Percentiles rank a stretch among this genome's conserved stretches.
These are phyloP conservation scores for Lasius fuliginosus DNA, from an alignment of 2,888 invertebrate genomes.

Conservation along the genomic window DNA sequence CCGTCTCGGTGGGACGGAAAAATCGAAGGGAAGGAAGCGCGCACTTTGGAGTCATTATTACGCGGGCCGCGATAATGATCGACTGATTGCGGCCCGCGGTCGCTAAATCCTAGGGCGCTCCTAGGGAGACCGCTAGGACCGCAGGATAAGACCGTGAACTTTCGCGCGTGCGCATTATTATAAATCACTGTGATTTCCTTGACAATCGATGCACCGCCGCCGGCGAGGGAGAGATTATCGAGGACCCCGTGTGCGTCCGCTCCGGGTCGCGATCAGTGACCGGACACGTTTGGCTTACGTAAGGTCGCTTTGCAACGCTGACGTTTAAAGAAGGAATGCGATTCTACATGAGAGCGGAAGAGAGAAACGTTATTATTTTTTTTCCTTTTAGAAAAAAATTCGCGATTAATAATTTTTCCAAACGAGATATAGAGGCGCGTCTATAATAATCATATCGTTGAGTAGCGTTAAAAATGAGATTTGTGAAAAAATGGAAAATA, in stretches of 20 bases:
- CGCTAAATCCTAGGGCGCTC: slow-evolving; percentile 58
- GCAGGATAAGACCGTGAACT: slow-evolving; percentile 69
- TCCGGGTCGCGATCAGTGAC: slow-evolving; percentile 32
- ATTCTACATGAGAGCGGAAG: slow-evolving; percentile 39
- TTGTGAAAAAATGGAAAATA: not conserved
- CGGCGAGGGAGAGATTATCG: slow-evolving; percentile 42
- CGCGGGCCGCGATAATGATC: slow-evolving; percentile 71
- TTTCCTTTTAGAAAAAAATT: slow-evolving; percentile 20
- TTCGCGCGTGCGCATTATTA: slow-evolving; percentile 63
- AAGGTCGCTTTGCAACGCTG: slow-evolving; percentile 24
- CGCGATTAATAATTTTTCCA: slow-evolving; percentile 38
- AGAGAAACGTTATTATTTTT: not conserved
- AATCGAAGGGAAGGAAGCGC: not conserved
- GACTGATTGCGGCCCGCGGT: slow-evolving; percentile 67
- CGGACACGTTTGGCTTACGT: slow-evolving; percentile 32
- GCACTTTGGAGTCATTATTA: slow-evolving; percentile 58
- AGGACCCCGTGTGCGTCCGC: not conserved
- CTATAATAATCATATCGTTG: slow-evolving; percentile 7
- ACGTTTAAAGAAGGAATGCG: slow-evolving; percentile 20
- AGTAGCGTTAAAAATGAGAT: slow-evolving; percentile 9
- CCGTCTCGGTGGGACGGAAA: slow-evolving; percentile 20
- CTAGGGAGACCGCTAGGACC: slow-evolving; percentile 56
- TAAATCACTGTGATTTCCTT: slow-evolving; percentile 67
- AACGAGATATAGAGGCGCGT: slow-evolving; percentile 1
- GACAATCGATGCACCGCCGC: slow-evolving; percentile 46